A percentile compares a stretch with the other conserved stretches of the same genome.
These are phyloP conservation scores for Oceanodroma leucorhoa DNA, from an alignment of 2,797 vertebrate species.

Conservation along the genomic window DNA sequence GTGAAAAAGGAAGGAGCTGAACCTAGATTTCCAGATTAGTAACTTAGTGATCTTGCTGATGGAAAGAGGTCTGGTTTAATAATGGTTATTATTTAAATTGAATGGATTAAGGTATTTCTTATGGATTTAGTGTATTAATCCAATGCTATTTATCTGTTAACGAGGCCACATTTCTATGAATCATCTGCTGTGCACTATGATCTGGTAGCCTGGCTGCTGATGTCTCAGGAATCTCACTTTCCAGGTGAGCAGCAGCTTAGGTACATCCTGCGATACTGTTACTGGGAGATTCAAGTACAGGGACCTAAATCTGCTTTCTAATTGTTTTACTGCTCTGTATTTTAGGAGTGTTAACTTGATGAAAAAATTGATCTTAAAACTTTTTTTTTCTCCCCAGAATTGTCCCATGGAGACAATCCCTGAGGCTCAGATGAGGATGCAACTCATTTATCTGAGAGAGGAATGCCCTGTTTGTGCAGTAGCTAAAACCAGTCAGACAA, in stretches of 20 bases:
- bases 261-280: background rate
- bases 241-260: background rate
- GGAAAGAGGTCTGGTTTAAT: background rate
- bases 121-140: background rate
- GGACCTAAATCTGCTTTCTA: background rate
- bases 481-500: background rate
- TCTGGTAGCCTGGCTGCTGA: background rate
- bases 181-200: background rate
- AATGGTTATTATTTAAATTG: background rate
- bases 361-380: background rate
- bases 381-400: background rate
- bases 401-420: background rate
- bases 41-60: background rate
- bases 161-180: background rate
- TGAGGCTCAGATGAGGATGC: background rate
- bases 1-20: background rate
- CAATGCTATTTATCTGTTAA: background rate
- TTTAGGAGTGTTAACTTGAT: background rate
- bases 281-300: background rate
- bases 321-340: background rate
- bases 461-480: fast-evolving
- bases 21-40: background rate
- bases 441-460: background rate
- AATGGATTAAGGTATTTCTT: background rate
- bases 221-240: background rate